Evolutionary conservation across 2,888 invertebrate genomes (phyloP), one percentile per base, ranked within the genome.

Genomic region (Cryptocheilus praepositus): DNA sequence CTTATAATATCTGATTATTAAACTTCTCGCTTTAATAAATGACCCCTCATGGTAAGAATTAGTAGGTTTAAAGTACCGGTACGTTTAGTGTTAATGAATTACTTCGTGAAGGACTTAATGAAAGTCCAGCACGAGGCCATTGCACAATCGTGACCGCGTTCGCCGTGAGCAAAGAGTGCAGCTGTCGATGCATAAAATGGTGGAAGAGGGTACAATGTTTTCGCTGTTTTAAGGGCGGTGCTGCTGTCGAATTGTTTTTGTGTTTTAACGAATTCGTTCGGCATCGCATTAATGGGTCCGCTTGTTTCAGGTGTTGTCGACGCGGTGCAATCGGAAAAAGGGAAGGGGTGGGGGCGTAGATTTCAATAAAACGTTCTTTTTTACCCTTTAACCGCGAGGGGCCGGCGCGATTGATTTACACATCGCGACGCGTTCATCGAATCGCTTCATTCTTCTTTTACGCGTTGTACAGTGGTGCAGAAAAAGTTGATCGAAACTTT

Each of bases 361-460:
- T 55, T 55, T 43, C 18, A 18, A 55, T 43, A 18, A 15, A 56
- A 56, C 19, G 36, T 16, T 3, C 56, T 13, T 18, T 56, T 56
- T 36, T 36, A 15, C 15, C 2, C 1, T 43, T 43, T 8, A 18
- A n/a, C 36, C 16, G 18, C 18, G 15, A 7, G 43, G 18, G 28
- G 36, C 7, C 36, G 11, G 0, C 16, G 36, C 28, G 43, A 56
- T 56, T 44, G 19, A 28, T 36, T 56, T 15, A 56, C 36, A 44
- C 19, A 11, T 36, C 25, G 25, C 25, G 25, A 25, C 25, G 13
- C 36, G 36, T 36, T 36, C 36, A 11, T 36, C 25, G 22, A 54
- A 28, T 54, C 53, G 28, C 19, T 3, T 16, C 22, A 53, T 5
- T 54, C 18, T 28, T 54, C 54, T 54, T 54, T 11, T 5, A n/a